Evolutionary conservation across 1,140 invertebrate species (phyloP).

Genomic region (Helicoverpa zea): DNA sequence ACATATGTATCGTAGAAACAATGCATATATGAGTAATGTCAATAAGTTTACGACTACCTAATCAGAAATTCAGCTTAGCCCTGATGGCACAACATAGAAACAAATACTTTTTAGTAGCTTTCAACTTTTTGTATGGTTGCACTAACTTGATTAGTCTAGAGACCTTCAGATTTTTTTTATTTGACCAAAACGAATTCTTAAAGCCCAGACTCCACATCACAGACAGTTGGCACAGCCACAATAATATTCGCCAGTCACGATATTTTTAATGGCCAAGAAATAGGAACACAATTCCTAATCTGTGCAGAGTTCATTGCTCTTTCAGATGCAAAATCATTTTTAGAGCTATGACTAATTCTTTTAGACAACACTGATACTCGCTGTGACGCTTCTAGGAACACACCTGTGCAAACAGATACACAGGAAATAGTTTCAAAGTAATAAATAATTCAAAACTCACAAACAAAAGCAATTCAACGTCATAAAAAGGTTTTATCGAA

Average conservation of each 20-base stretch:
- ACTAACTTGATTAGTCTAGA: not conserved
- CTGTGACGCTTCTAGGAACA: constrained; percentile 52
- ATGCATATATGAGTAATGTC: not conserved
- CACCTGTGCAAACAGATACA: constrained; percentile 60
- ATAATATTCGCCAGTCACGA: constrained; percentile 38
- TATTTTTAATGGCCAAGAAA: constrained; percentile 21
- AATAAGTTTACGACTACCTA: constrained; percentile 10
- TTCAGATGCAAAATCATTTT: constrained; percentile 59
- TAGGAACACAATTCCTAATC: constrained; percentile 36
- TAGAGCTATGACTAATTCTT: constrained; percentile 66
- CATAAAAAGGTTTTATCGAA: constrained; percentile 44
- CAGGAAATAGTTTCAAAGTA: constrained; percentile 31
- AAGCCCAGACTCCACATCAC: not conserved
- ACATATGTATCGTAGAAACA: not conserved
- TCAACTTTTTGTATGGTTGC: no score
- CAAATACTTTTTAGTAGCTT: not conserved
- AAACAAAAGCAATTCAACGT: constrained; percentile 25
- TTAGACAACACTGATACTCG: constrained; percentile 52
- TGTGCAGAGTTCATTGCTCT: constrained; percentile 49
- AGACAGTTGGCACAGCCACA: not conserved
- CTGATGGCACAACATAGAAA: not conserved
- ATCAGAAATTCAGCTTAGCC: not conserved
- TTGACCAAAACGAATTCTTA: not conserved
- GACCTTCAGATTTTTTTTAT: not conserved
- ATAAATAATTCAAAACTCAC: constrained; percentile 4